These are phyloP conservation scores for Idaea aversata DNA, from an alignment of 2,888 invertebrate genomes.

Conservation along the genomic window DNA sequence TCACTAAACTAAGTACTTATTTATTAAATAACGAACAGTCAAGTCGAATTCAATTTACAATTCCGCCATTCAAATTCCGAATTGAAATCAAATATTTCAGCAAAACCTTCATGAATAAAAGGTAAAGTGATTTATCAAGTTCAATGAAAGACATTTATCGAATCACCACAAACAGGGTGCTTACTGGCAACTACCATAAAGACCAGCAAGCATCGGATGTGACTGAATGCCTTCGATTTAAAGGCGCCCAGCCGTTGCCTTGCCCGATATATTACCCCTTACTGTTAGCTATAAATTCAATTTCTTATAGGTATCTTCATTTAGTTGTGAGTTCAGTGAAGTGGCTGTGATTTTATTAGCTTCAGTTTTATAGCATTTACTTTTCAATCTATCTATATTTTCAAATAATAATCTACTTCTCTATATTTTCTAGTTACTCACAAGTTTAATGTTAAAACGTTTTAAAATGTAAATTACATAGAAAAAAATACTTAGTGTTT, in stretches of 20 bases:
- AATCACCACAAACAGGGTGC: conserved; percentile 25
- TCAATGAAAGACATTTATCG: conserved; percentile 29
- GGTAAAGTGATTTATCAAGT: conserved; percentile 20
- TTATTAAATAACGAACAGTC: background rate
- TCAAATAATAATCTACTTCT: no score
- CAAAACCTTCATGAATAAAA: conserved; percentile 20
- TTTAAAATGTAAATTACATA: no score
- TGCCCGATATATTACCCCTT: conserved; percentile 43
- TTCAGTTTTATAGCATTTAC: background rate
- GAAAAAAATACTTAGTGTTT: no score
- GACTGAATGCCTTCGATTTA: conserved; percentile 44
- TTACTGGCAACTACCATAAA: conserved; percentile 27
- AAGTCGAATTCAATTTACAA: background rate
- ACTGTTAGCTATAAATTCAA: conserved; percentile 46
- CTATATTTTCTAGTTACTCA: no score
- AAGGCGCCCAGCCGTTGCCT: conserved; percentile 31
- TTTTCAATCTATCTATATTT: no score
- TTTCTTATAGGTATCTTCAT: conserved; percentile 27
- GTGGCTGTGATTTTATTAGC: no score
- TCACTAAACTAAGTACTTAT: background rate
- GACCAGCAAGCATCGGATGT: conserved; percentile 31
- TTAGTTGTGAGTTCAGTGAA: conserved; percentile 18
- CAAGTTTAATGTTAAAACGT: no score
- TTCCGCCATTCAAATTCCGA: conserved; percentile 3
- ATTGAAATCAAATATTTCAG: conserved; percentile 4